Percentiles rank a stretch among this genome's conserved stretches.
phyloP scores from a whole-genome alignment of 2,888 invertebrate species.

The Diarsia rubi region DNA sequence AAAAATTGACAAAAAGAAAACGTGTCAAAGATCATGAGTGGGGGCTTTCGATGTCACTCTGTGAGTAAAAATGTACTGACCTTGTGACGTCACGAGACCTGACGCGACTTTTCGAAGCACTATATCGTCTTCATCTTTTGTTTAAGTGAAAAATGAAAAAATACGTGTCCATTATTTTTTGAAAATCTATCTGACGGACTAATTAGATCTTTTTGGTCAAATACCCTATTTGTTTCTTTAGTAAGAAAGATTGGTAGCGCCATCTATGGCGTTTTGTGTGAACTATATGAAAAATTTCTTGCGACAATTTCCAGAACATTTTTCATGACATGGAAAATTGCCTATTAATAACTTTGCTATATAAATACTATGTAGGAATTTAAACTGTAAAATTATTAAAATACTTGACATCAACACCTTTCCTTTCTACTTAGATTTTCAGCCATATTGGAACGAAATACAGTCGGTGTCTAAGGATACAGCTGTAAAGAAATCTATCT shows the following conservation, averaged over 20 bases:
- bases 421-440: neutral
- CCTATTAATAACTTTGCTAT: neutral
- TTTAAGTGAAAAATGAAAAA: too few relatives aligned
- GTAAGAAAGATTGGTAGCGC: conserved; percentile 21
- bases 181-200: too few relatives aligned
- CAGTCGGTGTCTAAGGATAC: neutral
- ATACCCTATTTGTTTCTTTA: too few relatives aligned
- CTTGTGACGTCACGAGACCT: too few relatives aligned
- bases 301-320: neutral
- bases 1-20: too few relatives aligned
- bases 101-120: too few relatives aligned
- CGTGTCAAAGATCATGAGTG: too few relatives aligned
- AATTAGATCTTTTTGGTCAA: too few relatives aligned
- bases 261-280: conserved; percentile 24
- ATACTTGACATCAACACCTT: neutral
- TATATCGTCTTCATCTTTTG: too few relatives aligned
- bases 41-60: too few relatives aligned
- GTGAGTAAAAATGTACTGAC: too few relatives aligned
- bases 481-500: neutral
- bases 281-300: conserved; percentile 17
- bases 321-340: rapidly evolving
- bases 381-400: neutral
- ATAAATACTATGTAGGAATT: neutral
- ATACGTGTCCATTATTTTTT: too few relatives aligned
- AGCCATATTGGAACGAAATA: neutral